Evolutionary conservation across 2,113 vertebrate species (phyloP).

Genomic region (Malurus cyaneus): DNA sequence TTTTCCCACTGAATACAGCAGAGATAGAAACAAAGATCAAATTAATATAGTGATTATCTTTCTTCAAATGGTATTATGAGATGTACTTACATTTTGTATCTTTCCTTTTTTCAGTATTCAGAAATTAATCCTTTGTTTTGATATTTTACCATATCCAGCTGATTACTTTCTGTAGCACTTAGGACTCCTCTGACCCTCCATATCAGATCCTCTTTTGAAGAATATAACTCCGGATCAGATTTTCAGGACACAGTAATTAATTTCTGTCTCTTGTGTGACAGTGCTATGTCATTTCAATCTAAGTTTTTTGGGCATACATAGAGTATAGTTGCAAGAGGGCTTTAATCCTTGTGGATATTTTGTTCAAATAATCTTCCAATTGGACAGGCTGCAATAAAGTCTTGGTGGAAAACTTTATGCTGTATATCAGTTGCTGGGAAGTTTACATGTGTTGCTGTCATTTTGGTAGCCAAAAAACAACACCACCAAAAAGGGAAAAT

Average conservation of each 20-base stretch:
- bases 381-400: not conserved
- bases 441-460: conserved; percentile 1
- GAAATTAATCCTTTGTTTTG: not conserved
- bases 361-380: conserved; percentile 42
- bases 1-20: not conserved
- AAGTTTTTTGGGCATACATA: not conserved
- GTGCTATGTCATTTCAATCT: not conserved
- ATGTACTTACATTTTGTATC: not conserved
- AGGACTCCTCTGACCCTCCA: not conserved
- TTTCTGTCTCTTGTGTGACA: not conserved
- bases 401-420: not conserved
- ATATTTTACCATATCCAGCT: not conserved
- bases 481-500: not conserved
- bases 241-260: not conserved
- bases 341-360: not conserved
- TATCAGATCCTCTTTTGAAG: not conserved
- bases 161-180: not conserved
- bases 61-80: not conserved
- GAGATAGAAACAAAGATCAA: not conserved
- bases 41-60: not conserved
- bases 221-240: not conserved
- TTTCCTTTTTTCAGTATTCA: not conserved
- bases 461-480: not conserved
- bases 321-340: not conserved
- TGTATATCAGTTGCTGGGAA: not conserved